Conservation (phyloP, 2,888 invertebrate species). For the Trichacis sp. region DNA sequence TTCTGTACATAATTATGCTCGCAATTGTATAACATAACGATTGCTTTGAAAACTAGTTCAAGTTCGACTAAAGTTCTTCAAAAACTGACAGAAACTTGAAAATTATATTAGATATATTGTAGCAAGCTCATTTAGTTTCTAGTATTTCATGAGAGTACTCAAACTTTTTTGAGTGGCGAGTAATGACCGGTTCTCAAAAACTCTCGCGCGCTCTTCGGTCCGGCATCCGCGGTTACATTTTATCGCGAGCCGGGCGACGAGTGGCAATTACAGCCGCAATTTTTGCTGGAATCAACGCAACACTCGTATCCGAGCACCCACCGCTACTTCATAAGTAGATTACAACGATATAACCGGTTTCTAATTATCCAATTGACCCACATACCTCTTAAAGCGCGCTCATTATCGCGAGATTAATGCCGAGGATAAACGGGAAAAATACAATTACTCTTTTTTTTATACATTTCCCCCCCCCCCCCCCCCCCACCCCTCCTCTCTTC, state of each 20-base stretch:
- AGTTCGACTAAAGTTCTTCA: too few species aligned
- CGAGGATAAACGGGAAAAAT: constrained; percentile 6
- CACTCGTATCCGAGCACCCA: not conserved
- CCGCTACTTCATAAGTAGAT: constrained; percentile 7
- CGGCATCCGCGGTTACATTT: not conserved
- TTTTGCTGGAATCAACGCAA: constrained; percentile 2
- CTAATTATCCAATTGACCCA: constrained; percentile 11
- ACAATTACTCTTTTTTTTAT: not conserved
- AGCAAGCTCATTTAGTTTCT: too few species aligned
- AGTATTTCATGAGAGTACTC: too few species aligned
- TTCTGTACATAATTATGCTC: too few species aligned
- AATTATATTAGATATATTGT: too few species aligned
- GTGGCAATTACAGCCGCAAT: not conserved
- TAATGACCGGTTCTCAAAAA: too few species aligned
- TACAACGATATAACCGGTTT: constrained; percentile 8
- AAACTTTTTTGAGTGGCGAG: too few species aligned
- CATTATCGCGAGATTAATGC: constrained; percentile 5
- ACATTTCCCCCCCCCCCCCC: not conserved
- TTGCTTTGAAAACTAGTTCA: too few species aligned
- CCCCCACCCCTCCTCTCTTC: not conserved
- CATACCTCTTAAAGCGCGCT: constrained; percentile 1
- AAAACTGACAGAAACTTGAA: too few species aligned
- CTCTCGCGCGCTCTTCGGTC: too few species aligned
- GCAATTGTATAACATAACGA: too few species aligned
- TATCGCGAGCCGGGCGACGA: not conserved